Conservation (phyloP, 2,113 vertebrate genomes). For the Terrapene triunguis region DNA sequence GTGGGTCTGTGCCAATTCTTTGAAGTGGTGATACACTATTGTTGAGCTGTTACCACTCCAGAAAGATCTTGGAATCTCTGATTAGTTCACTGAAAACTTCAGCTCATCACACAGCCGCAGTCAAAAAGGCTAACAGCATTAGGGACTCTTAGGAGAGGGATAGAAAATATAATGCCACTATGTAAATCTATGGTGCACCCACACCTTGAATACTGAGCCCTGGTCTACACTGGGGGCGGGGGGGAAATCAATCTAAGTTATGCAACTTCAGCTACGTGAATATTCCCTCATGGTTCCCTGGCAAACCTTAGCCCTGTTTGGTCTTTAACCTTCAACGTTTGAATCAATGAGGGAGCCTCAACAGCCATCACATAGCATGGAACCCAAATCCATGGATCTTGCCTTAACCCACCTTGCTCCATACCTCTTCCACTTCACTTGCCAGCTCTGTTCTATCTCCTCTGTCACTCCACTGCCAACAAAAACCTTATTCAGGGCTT, state of each 20-base stretch:
- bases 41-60: neutral
- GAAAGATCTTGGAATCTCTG: neutral
- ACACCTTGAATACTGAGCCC: no score
- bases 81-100: neutral
- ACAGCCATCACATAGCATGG: neutral
- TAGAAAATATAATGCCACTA: no score
- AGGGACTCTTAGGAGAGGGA: no score
- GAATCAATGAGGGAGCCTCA: no score
- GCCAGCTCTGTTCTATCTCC: neutral
- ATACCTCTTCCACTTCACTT: neutral
- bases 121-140: neutral
- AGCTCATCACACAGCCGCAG: rapidly evolving
- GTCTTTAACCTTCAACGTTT: neutral
- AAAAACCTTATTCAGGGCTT: neutral
- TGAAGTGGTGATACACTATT: neutral
- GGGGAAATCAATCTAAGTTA: no score
- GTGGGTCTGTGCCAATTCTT: neutral
- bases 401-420: no score
- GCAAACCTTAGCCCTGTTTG: neutral
- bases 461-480: neutral
- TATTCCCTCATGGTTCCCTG: neutral
- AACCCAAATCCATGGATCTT: neutral
- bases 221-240: no score
- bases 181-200: no score
- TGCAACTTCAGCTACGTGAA: neutral